Conservation (phyloP, 2,888 invertebrate species). For the Hipparchia sbordonii region DNA sequence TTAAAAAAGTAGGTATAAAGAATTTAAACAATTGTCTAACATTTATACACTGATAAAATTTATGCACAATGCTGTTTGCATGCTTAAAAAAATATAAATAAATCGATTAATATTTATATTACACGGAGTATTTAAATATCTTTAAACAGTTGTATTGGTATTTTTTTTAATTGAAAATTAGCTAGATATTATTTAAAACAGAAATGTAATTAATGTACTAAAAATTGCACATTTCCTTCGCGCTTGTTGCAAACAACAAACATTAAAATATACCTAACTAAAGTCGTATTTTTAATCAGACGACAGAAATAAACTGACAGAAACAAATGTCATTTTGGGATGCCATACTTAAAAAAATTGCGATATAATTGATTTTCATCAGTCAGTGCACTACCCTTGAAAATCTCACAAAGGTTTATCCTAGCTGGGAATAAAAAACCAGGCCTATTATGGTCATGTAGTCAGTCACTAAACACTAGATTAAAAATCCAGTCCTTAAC, state of each 20-base stretch:
- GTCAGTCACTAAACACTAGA: too few relatives aligned
- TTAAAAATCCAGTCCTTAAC: too few relatives aligned
- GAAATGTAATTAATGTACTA: conserved; percentile 40
- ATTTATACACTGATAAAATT: conserved; percentile 4
- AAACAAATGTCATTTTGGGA: too few relatives aligned
- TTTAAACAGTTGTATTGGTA: background rate
- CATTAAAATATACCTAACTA: background rate
- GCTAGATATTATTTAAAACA: conserved; percentile 28
- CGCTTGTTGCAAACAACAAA: conserved; percentile 21
- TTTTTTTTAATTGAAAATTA: conserved; percentile 24
- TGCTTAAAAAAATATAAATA: background rate
- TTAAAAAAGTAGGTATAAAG: background rate
- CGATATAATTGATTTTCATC: too few relatives aligned
- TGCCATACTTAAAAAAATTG: too few relatives aligned
- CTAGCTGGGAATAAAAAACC: too few relatives aligned
- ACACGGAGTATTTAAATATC: background rate
- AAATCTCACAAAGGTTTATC: too few relatives aligned
- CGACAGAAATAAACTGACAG: too few relatives aligned
- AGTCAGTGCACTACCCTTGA: too few relatives aligned
- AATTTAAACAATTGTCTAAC: background rate
- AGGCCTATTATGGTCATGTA: too few relatives aligned
- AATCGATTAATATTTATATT: background rate
- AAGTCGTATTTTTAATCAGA: too few relatives aligned
- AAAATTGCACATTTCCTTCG: conserved; percentile 39
- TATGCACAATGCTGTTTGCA: background rate